Evolutionary conservation across 2,113 vertebrate genomes (phyloP).

Genomic region (Holacanthus passer): DNA sequence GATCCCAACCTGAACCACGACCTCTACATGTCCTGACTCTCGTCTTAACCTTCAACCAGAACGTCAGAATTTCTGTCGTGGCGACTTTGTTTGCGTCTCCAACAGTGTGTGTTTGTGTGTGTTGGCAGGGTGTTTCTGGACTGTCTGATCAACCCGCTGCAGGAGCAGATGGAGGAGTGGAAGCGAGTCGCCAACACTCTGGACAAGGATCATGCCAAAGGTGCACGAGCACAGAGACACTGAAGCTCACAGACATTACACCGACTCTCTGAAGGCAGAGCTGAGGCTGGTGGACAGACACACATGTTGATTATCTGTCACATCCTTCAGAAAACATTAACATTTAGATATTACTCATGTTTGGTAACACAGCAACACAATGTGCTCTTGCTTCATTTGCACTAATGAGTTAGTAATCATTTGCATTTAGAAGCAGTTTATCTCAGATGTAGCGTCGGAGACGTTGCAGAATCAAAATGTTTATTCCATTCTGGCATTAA

Average conservation of each 20-base stretch:
- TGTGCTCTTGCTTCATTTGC: too few species aligned
- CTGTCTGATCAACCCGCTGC: conserved; percentile 94
- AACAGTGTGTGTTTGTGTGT: conserved; percentile 27
- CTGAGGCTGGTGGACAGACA: too few species aligned
- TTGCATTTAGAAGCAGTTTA: not conserved
- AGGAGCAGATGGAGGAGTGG: conserved; percentile 98
- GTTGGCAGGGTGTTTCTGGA: conserved; percentile 90
- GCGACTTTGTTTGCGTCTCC: not conserved
- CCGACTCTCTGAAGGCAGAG: too few species aligned
- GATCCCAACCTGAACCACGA: not conserved
- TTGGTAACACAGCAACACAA: too few species aligned
- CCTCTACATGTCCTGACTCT: too few species aligned
- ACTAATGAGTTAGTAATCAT: not conserved
- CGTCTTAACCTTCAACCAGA: not conserved
- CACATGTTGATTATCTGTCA: too few species aligned
- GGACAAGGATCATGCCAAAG: conserved; percentile 96
- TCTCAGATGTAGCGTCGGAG: too few species aligned
- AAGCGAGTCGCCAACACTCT: conserved; percentile 92
- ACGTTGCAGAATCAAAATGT: too few species aligned
- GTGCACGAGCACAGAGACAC: conserved; percentile 52
- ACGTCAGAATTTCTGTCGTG: too few species aligned
- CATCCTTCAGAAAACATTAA: too few species aligned
- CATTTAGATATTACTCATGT: too few species aligned
- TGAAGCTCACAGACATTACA: not conserved
- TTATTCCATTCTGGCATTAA: too few species aligned